Conservation (phyloP, 2,113 vertebrate species). For the Micromys minutus region DNA sequence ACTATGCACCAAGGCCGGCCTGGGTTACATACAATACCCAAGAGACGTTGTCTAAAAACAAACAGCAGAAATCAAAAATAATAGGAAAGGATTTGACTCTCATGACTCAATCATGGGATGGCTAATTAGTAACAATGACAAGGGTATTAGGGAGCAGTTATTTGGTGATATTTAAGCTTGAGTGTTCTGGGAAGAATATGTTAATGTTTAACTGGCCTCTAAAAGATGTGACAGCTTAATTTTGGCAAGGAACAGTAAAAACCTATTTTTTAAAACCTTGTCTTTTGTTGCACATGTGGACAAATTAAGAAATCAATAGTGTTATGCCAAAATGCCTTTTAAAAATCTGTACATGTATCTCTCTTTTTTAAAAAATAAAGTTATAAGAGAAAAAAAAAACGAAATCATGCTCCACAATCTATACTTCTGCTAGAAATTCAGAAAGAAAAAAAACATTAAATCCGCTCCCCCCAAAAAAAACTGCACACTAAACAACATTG, state of each 20-base stretch:
- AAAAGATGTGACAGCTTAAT: conserved; percentile 48
- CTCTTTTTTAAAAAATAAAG: too few species aligned
- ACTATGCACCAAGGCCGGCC: background rate
- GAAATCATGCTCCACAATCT: conserved; percentile 47
- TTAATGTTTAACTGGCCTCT: conserved; percentile 50
- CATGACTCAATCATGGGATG: background rate
- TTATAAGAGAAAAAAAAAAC: too few species aligned
- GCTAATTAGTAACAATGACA: background rate
- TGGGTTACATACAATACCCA: background rate
- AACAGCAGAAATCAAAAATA: background rate
- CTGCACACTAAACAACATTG: conserved; percentile 18
- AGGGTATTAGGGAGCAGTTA: background rate
- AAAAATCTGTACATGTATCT: too few species aligned
- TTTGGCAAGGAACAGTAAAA: conserved; percentile 41
- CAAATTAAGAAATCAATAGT: too few species aligned
- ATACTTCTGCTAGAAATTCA: conserved; percentile 61
- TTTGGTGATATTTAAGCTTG: conserved; percentile 18
- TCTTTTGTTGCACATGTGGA: too few species aligned
- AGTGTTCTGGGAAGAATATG: conserved; percentile 35
- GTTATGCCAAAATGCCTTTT: too few species aligned
- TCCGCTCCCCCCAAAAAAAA: background rate
- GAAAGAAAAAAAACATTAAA: conserved; percentile 66
- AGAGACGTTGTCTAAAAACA: background rate
- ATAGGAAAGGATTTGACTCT: background rate
- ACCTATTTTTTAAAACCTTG: too few species aligned